These are phyloP conservation scores for Acanthosepion pharaonis DNA, from an alignment of 2,888 invertebrate genomes.

Conservation along the genomic window DNA sequence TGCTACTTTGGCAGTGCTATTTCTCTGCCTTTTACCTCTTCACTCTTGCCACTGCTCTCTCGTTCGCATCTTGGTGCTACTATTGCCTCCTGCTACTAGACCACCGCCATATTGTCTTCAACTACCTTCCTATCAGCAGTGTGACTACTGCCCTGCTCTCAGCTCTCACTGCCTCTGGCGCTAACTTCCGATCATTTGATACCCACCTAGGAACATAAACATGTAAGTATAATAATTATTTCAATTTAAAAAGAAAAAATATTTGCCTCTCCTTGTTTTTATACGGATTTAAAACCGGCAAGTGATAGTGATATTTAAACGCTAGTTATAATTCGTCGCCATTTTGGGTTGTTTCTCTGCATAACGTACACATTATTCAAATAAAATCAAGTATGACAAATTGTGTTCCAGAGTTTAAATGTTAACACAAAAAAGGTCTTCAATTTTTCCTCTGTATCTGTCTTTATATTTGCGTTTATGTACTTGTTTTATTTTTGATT, in stretches of 20 bases:
- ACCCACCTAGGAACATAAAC: background rate
- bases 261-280: background rate
- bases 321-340: no score
- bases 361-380: no score
- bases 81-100: background rate
- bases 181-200: background rate
- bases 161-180: conserved; percentile 37
- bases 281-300: background rate
- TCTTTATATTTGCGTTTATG: background rate
- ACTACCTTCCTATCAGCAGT: background rate
- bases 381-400: background rate
- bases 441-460: background rate
- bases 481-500: background rate
- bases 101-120: background rate
- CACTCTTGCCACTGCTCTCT: background rate
- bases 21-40: background rate
- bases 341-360: no score
- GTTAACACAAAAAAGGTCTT: background rate
- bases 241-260: background rate
- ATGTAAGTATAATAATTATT: conserved; percentile 34
- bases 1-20: background rate
- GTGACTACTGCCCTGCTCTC: conserved; percentile 36
- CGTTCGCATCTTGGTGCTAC: background rate
- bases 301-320: background rate
- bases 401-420: background rate